A percentile compares a stretch with the other conserved stretches of the same genome.
phyloP scores from a whole-genome alignment of 2,797 vertebrate species.

The Sebastes alutus region DNA sequence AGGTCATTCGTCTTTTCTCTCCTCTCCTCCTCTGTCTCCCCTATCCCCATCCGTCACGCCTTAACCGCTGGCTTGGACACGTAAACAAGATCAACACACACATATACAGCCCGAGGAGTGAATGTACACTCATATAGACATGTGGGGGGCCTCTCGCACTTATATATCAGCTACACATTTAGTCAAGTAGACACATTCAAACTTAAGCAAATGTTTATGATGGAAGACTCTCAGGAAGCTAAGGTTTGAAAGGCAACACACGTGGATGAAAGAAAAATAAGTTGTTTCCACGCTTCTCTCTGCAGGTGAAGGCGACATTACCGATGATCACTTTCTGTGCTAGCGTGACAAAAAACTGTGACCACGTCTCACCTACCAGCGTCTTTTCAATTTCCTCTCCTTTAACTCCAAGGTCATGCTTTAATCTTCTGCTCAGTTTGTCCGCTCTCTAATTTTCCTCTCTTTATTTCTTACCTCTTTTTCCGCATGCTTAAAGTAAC shows the following conservation, averaged over 20 bases:
- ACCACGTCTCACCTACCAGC: not conserved
- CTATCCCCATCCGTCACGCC: slow-evolving; percentile 65
- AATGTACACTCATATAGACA: slow-evolving; percentile 6
- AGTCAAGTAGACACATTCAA: slow-evolving; percentile 17
- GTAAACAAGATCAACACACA: slow-evolving; percentile 59
- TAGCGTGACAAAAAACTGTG: not conserved
- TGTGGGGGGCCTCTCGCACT: not conserved
- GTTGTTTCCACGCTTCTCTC: not conserved
- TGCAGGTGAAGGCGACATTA: not conserved
- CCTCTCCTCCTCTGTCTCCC: slow-evolving; percentile 52
- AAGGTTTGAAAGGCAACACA: not conserved
- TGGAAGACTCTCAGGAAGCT: not conserved
- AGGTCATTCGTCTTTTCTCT: slow-evolving; percentile 70
- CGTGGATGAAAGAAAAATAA: not conserved
- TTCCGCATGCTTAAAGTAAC: not conserved
- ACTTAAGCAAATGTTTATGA: slow-evolving; percentile 28
- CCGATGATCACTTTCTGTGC: not conserved
- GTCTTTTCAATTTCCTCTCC: not conserved
- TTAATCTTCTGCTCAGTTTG: not conserved
- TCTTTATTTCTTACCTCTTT: not conserved
- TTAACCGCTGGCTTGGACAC: slow-evolving; percentile 61
- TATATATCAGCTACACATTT: slow-evolving; percentile 21
- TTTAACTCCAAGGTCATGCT: not conserved
- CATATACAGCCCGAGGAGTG: slow-evolving; percentile 1
- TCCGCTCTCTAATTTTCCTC: not conserved